Evolutionary conservation across 1,140 invertebrate genomes (phyloP).

Genomic region (Drosophila rhopaloa): DNA sequence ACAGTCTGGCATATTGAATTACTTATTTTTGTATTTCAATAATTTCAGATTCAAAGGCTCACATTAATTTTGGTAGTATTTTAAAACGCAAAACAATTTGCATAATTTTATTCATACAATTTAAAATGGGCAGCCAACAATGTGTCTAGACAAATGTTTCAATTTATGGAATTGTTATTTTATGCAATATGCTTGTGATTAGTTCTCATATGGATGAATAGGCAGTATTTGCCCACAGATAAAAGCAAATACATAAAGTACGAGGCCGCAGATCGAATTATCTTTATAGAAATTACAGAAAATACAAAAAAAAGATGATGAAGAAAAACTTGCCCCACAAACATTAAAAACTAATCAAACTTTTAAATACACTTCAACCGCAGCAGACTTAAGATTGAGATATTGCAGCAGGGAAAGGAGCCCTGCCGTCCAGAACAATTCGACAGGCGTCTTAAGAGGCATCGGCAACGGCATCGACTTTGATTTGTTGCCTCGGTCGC

Average conservation of each 20-base stretch:
- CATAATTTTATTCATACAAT: slow-evolving; percentile 72
- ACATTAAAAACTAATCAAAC: slow-evolving; percentile 83
- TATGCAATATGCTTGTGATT: slow-evolving; percentile 76
- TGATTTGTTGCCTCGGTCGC: slow-evolving; percentile 67
- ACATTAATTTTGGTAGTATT: neutral
- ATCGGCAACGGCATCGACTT: slow-evolving; percentile 55
- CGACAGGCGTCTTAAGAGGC: slow-evolving; percentile 78
- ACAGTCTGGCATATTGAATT: neutral
- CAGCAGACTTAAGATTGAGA: slow-evolving; percentile 68
- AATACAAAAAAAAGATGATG: slow-evolving; percentile 9
- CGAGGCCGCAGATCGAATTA: slow-evolving; percentile 42
- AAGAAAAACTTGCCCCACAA: slow-evolving; percentile 50
- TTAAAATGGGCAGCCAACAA: slow-evolving; percentile 49
- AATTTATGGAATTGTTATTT: slow-evolving; percentile 71
- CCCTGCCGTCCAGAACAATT: slow-evolving; percentile 48
- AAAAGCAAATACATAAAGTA: slow-evolving; percentile 21
- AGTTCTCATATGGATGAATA: slow-evolving; percentile 65
- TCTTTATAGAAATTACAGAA: slow-evolving; percentile 54
- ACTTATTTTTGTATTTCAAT: neutral
- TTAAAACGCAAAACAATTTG: slow-evolving; percentile 40
- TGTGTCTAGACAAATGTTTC: slow-evolving; percentile 76
- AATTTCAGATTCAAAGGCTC: neutral
- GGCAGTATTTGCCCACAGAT: slow-evolving; percentile 11
- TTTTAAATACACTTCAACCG: slow-evolving; percentile 82
- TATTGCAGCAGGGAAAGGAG: slow-evolving; percentile 33